Base-by-base conservation (phyloP, 2,113 vertebrate genomes). In the Notarius quadriscutis region DNA sequence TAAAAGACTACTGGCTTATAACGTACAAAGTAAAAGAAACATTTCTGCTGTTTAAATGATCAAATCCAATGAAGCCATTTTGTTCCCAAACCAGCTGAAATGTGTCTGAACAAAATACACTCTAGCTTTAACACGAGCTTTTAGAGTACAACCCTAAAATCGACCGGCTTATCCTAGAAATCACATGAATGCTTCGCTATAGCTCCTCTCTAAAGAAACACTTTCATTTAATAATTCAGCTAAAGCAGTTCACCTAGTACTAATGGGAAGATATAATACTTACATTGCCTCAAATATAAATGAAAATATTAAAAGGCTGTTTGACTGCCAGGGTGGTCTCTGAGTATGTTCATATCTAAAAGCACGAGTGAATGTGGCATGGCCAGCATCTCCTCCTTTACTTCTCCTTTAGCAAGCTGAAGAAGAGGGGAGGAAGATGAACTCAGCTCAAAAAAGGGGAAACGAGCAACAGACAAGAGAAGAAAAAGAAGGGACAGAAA, bases 381-480 rank as follows among this genome's bases (percentile, higher is more conserved):
- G 65, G 83, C 57, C 58, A 81, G 67, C 34, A 69, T 88, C 74
- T 83, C 83, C 78, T 82, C 87, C 87, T 89, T 91, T 79, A 90
- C 89, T 91, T 91, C 92, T 89, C 87, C 87, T 91, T 91, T 92
- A 89, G 20, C 50, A 77, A 65, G 80, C 48, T 72, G 48, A 87
- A 83, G 85, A 81, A 88, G 77, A 80, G 60, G 62, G 90, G 82
- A 90, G 89, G 88, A 91, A 89, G 89, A 82, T 71, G 48, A 88
- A 85, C 79, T 72, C 27, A 41, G 78, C 57, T 30, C 27, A 87
- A 87, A 91, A 90, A 93, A 94, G 93, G 92, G 94, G 94, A 94
- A 95, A 92, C 69, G 90, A 86, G 92, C 87, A 91, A 93, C 92
- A 92, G 93, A 94, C 92, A 89, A 91, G 91, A 88, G 92, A 88